Percentiles rank a stretch among this genome's conserved stretches.
Evolutionary conservation across 1,140 invertebrate genomes (phyloP).

Genomic region (Drosophila repletoides): DNA sequence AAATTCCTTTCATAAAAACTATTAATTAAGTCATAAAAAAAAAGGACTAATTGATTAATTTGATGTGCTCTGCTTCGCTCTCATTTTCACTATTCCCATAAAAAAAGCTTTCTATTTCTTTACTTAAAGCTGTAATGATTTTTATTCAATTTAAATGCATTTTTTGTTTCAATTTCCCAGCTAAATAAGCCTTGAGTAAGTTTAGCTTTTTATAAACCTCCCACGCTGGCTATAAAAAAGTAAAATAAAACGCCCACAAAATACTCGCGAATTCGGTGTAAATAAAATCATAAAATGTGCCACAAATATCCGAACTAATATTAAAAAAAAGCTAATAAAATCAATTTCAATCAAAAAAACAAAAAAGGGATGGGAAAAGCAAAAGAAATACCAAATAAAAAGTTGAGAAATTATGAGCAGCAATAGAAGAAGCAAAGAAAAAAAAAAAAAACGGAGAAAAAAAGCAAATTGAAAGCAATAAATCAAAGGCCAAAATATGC

Average conservation of each 20-base stretch:
- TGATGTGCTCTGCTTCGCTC: no score
- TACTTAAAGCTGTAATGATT: no score
- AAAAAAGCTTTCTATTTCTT: no score
- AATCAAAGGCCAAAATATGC: conserved; percentile 65
- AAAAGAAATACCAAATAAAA: conserved; percentile 40
- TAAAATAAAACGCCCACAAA: conserved; percentile 18
- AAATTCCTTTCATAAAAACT: no score
- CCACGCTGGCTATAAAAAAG: conserved; percentile 21
- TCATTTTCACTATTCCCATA: no score
- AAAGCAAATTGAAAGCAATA: conserved; percentile 48
- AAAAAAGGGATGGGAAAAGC: conserved; percentile 19
- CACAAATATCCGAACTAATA: conserved; percentile 63
- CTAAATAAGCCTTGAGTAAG: no score
- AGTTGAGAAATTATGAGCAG: conserved; percentile 48
- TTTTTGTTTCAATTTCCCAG: no score
- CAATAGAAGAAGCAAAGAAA: conserved; percentile 20
- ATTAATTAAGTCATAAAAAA: no score
- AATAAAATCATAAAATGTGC: conserved; percentile 59
- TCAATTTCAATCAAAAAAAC: conserved; percentile 70
- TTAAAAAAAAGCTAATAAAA: conserved; percentile 61
- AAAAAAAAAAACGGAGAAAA: conserved; percentile 5
- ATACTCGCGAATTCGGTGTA: conserved; percentile 41
- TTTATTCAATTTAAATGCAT: no score
- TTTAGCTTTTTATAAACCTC: no score
- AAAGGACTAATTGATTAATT: no score